Base-by-base conservation (phyloP, 2,797 vertebrate species). In the Dendrocincla tyrannina region DNA sequence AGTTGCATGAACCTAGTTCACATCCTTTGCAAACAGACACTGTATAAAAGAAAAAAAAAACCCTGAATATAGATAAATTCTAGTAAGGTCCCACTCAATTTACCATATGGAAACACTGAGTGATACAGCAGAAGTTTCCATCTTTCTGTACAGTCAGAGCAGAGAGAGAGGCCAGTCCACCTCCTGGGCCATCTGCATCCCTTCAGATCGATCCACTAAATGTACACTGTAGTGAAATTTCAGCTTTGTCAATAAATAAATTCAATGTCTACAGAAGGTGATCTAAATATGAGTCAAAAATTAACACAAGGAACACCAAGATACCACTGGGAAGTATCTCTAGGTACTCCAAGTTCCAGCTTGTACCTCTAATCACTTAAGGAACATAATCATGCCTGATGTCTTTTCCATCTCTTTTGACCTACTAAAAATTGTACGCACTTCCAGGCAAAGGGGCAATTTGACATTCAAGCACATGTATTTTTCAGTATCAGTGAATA, bases 401-500 rank as follows among this genome's bases (percentile, higher is more conserved):
- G 6, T 63, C 25, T 76, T 42, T 62, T 72, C 55, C 33, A 8
- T 46, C 59, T 90, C 28, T 62, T 73, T n/a, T 60, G 60, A 91
- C 41, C 35, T 55, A 55, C 33, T 50, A 66, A 80, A 91, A 72
- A 68, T 20, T 58, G 17, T 42, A 41, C 1, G 1, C 2, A 14
- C 33, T 80, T 89, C 32, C 58, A 79, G 44, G 62, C 63, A 95
- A 75, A 4, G 17, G 32, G 32, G 16, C 15, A 62, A 63, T 85
- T 92, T 84, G 41, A 55, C 50, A 81, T 78, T 73, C 28, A 77
- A 68, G 55, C 39, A 75, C 19, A 53, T 28, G 37, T 33, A 74
- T 81, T 95, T 92, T 89, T 92, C 58, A 76, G 47, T 69, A 83
- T 41, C 63, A 78, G 62, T 41, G 79, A 90, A 75, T 80, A 86